phyloP scores from a whole-genome alignment of 2,888 invertebrate species.

The Deilephila elpenor region DNA sequence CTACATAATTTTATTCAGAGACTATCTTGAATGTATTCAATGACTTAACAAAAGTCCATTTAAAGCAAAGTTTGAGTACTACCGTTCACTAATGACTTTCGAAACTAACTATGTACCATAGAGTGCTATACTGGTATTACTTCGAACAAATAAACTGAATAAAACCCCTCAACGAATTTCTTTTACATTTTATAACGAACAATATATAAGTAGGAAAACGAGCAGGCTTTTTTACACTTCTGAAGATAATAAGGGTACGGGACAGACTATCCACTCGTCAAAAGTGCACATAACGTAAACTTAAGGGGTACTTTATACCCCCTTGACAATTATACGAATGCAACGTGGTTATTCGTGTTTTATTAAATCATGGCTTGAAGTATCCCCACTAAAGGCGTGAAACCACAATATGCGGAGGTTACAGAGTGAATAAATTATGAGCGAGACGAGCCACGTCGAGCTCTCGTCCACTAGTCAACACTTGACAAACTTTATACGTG shows the following conservation, averaged over 20 bases:
- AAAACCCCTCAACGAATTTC: conserved; percentile 4
- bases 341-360: conserved; percentile 39
- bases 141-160: background rate
- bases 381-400: conserved; percentile 50
- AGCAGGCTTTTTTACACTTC: conserved; percentile 19
- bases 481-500: conserved; percentile 9
- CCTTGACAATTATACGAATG: conserved; percentile 25
- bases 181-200: conserved; percentile 8
- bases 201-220: conserved; percentile 14
- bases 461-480: conserved; percentile 41
- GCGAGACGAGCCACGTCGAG: conserved; percentile 45
- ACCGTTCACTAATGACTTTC: conserved; percentile 19
- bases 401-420: conserved; percentile 60
- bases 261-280: conserved; percentile 15
- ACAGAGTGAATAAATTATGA: conserved; percentile 67
- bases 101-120: conserved; percentile 6
- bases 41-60: conserved; percentile 17
- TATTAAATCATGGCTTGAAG: conserved; percentile 63
- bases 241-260: conserved; percentile 11
- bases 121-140: background rate
- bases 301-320: conserved; percentile 23
- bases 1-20: background rate
- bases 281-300: conserved; percentile 19
- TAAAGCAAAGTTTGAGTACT: conserved; percentile 1
- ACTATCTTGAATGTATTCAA: background rate